Evolutionary conservation across 2,888 invertebrate genomes (phyloP).

Genomic region (Xestia ashworthii): DNA sequence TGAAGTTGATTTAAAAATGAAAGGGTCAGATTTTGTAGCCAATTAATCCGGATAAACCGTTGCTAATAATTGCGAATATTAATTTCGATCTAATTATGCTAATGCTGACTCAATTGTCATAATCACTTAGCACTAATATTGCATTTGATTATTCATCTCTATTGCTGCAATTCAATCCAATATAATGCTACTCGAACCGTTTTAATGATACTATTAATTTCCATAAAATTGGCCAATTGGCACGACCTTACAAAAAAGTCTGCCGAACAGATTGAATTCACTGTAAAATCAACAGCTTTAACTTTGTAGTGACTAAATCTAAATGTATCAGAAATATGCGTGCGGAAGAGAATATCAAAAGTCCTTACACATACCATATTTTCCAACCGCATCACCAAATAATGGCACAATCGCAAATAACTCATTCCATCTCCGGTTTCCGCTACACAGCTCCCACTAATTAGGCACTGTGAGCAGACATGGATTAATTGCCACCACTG

Average conservation of each 20-base stretch:
- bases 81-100: conserved; percentile 31
- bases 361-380: conserved; percentile 53
- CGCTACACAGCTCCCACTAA: conserved; percentile 84
- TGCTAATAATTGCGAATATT: conserved; percentile 8
- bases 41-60: background rate
- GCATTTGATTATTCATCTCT: conserved; percentile 33
- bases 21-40: conserved; percentile 10
- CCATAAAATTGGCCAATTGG: background rate
- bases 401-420: conserved; percentile 82
- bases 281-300: background rate
- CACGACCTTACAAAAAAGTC: background rate
- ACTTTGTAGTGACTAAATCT: background rate
- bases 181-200: background rate
- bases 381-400: conserved; percentile 66
- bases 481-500: conserved; percentile 86
- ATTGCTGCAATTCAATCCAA: conserved; percentile 20
- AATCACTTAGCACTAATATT: conserved; percentile 24
- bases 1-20: conserved; percentile 32
- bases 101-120: conserved; percentile 30
- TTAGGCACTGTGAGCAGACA: conserved; percentile 86
- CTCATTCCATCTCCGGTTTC: conserved; percentile 86
- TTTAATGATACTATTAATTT: conserved; percentile 8
- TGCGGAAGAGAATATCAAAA: conserved; percentile 26
- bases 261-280: background rate
- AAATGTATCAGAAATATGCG: background rate